Evolutionary conservation across 2,888 invertebrate genomes (phyloP).

Genomic region (Chouioia cunea): DNA sequence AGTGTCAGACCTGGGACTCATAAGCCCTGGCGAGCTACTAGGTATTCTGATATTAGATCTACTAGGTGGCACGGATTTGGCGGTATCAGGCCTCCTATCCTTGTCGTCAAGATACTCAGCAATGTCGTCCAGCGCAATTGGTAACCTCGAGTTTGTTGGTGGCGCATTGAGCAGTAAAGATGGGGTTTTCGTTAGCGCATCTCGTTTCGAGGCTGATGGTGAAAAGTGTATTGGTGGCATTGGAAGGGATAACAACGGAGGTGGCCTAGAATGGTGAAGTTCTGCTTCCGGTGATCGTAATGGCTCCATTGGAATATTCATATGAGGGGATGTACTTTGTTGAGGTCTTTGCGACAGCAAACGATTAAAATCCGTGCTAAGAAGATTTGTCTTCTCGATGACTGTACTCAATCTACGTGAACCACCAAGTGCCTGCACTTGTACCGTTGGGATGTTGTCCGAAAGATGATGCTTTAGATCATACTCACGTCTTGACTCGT

Average conservation of each 20-base stretch:
- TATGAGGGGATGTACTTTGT: conserved; percentile 47
- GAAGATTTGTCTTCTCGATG: conserved; percentile 53
- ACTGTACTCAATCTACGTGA: conserved; percentile 55
- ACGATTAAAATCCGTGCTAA: conserved; percentile 44
- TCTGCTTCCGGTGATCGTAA: conserved; percentile 57
- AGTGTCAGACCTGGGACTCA: conserved; percentile 40
- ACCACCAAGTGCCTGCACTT: conserved; percentile 56
- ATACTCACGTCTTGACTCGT: too few relatives aligned
- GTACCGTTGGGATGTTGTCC: conserved; percentile 57
- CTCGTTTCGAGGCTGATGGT: conserved; percentile 52
- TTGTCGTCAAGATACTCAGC: conserved; percentile 62
- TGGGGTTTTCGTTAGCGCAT: conserved; percentile 50
- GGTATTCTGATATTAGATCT: neutral
- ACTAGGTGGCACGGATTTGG: too few relatives aligned
- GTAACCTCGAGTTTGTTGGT: conserved; percentile 51
- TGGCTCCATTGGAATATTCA: conserved; percentile 49
- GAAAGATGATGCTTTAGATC: conserved; percentile 37
- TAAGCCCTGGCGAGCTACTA: conserved; percentile 12
- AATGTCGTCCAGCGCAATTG: conserved; percentile 63
- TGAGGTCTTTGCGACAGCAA: conserved; percentile 32
- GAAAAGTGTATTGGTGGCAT: conserved; percentile 44
- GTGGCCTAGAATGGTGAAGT: conserved; percentile 18
- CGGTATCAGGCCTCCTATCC: conserved; percentile 59
- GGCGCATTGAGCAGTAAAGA: conserved; percentile 57
- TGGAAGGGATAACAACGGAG: conserved; percentile 31